Evolutionary conservation across 2,797 vertebrate genomes (phyloP).

Genomic region (Phyllotis vaccarum): DNA sequence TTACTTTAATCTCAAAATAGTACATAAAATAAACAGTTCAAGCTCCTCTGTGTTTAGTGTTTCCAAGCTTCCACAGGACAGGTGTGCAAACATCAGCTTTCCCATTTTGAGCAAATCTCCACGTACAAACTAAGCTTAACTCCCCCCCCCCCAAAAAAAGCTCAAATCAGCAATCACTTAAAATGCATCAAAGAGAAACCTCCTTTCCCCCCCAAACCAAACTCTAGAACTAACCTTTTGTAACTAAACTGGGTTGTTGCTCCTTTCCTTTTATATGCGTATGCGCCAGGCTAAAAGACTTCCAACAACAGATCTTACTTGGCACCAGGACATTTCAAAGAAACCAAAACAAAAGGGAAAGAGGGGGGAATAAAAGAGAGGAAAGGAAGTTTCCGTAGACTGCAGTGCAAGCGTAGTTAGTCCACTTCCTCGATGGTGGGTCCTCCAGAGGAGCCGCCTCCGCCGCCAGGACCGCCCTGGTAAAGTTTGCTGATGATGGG

Average conservation of each 20-base stretch:
- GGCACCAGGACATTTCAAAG: conserved; percentile 84
- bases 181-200: conserved; percentile 80
- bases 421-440: conserved; percentile 96
- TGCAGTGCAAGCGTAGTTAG: conserved; percentile 88
- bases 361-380: conserved; percentile 45
- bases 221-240: conserved; percentile 77
- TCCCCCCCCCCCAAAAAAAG: not conserved
- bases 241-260: conserved; percentile 75
- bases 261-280: conserved; percentile 75
- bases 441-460: conserved; percentile 87
- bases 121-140: conserved; percentile 85
- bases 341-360: conserved; percentile 67
- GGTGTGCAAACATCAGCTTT: conserved; percentile 71
- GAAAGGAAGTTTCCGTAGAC: conserved; percentile 77
- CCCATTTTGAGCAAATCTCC: conserved; percentile 75
- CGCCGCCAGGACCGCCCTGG: conserved; percentile 87
- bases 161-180: conserved; percentile 79
- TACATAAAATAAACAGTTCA: conserved; percentile 76
- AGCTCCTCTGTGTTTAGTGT: conserved; percentile 83
- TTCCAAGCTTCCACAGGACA: conserved; percentile 82
- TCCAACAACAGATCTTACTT: conserved; percentile 80
- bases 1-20: conserved; percentile 60
- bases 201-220: conserved; percentile 72
- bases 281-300: conserved; percentile 65
- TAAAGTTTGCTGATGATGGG: conserved; percentile 91